phyloP scores from a whole-genome alignment of 2,888 invertebrate genomes.

The Pharmacophagus antenor region DNA sequence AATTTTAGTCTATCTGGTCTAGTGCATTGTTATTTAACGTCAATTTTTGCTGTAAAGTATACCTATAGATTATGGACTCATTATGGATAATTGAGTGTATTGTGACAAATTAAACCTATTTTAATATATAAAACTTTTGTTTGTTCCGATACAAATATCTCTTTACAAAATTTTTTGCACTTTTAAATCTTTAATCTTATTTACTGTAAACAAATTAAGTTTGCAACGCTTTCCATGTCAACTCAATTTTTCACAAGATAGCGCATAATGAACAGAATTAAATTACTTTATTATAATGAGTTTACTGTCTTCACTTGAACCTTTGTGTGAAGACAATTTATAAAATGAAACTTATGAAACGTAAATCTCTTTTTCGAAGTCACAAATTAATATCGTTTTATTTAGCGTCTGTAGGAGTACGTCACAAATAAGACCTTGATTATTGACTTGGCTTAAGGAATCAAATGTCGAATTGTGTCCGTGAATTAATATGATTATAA shows the following conservation, averaged over 20 bases:
- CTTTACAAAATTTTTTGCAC: no score
- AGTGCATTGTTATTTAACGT: no score
- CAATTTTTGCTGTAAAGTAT: no score
- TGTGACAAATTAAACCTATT: neutral
- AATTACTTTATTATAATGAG: slow-evolving; percentile 4
- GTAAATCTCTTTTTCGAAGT: neutral
- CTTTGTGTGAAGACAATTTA: neutral
- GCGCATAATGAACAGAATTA: slow-evolving; percentile 8
- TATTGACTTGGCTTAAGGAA: neutral
- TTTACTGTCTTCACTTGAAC: slow-evolving; percentile 4
- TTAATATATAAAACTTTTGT: neutral
- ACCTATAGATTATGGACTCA: no score
- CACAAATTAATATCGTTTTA: neutral
- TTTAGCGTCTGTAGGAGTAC: slow-evolving; percentile 3
- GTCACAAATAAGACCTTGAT: slow-evolving; percentile 13
- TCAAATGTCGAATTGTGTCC: neutral
- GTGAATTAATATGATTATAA: neutral
- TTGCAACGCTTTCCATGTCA: slow-evolving; percentile 11
- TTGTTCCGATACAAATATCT: neutral
- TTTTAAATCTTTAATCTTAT: neutral
- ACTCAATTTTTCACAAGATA: slow-evolving; percentile 13
- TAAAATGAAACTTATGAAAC: slow-evolving; percentile 6
- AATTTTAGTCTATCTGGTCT: no score
- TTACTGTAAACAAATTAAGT: neutral
- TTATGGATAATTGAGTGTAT: neutral